Evolutionary conservation across 2,797 vertebrate species (phyloP).

Genomic region (Octomys mimax): DNA sequence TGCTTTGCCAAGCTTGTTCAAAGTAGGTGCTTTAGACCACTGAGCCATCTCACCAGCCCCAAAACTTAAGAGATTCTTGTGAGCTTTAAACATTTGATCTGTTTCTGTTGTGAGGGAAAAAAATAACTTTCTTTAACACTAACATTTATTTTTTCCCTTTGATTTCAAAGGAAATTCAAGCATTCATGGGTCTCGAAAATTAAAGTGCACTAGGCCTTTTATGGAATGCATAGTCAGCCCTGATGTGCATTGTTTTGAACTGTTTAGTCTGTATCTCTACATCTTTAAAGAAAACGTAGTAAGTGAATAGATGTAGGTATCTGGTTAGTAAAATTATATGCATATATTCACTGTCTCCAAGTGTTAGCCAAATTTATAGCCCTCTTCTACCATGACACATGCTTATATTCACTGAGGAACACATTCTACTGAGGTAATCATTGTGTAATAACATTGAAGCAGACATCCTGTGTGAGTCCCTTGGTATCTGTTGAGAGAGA

Average conservation of each 20-base stretch:
- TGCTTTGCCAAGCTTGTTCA: too few relatives aligned
- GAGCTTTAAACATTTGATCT: not conserved
- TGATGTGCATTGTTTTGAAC: conserved; percentile 9
- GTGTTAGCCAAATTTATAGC: conserved; percentile 7
- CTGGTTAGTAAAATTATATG: not conserved
- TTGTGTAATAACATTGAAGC: not conserved
- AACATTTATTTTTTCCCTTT: not conserved
- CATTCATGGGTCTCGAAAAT: not conserved
- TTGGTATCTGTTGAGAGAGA: not conserved
- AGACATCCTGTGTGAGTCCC: not conserved
- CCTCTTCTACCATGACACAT: not conserved
- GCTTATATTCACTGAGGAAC: not conserved
- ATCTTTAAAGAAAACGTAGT: not conserved
- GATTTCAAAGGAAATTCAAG: conserved; percentile 45
- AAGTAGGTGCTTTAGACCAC: too few relatives aligned
- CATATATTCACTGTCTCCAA: not conserved
- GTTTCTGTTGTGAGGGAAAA: not conserved
- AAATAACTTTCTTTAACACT: not conserved
- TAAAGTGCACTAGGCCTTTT: not conserved
- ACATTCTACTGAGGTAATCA: not conserved
- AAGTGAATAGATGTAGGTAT: not conserved
- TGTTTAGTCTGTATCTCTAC: not conserved
- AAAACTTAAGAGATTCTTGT: not conserved
- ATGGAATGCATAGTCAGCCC: not conserved
- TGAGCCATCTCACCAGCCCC: too few relatives aligned